Evolutionary conservation across 2,797 vertebrate genomes (phyloP).

Genomic region (Ctenosaura bakeri): DNA sequence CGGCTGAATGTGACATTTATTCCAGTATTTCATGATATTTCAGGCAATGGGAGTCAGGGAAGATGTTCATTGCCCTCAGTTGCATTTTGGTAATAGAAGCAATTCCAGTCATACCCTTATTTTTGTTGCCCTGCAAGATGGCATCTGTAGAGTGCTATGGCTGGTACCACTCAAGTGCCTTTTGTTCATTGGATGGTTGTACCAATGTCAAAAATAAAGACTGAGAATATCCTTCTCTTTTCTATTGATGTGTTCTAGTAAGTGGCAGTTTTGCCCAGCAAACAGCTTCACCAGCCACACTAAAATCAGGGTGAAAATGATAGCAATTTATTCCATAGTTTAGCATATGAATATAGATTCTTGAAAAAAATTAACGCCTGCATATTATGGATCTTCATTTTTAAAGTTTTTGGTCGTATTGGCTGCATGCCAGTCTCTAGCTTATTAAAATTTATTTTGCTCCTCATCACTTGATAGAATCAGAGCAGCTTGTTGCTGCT

Average conservation of each 20-base stretch:
- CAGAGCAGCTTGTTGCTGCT: conserved; percentile 35
- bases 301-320: background rate
- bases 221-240: background rate
- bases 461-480: conserved; percentile 47
- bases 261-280: background rate
- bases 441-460: conserved; percentile 52
- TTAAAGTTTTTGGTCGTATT: conserved; percentile 46
- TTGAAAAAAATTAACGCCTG: background rate
- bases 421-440: conserved; percentile 25
- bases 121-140: background rate
- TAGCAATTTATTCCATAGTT: background rate
- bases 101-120: background rate
- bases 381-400: conserved; percentile 45
- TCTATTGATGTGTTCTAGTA: background rate
- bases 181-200: background rate
- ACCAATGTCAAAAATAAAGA: background rate
- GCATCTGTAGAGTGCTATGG: background rate
- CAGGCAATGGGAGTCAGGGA: background rate
- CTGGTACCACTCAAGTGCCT: too few relatives aligned
- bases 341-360: background rate
- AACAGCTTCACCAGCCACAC: background rate
- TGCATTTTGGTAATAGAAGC: background rate
- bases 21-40: background rate
- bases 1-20: background rate
- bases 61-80: background rate